These are phyloP conservation scores for Hemicrepidius hirtus DNA, from an alignment of 2,888 invertebrate species.

Conservation along the genomic window DNA sequence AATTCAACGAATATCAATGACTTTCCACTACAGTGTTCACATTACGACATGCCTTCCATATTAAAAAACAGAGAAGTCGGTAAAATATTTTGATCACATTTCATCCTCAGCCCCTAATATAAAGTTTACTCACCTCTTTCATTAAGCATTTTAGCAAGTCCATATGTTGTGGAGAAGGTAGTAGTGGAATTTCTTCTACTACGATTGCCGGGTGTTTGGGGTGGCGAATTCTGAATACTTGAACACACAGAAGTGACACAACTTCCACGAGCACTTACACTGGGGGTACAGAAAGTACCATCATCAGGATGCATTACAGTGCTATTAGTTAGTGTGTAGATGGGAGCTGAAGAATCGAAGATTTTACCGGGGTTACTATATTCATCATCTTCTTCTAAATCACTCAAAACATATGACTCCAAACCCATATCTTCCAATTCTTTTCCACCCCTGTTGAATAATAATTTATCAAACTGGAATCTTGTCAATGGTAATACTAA, in stretches of 20 bases:
- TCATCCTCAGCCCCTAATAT: too few relatives aligned
- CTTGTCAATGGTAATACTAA: too few relatives aligned
- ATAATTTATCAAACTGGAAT: background rate
- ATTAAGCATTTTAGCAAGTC: conserved; percentile 85
- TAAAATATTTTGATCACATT: too few relatives aligned
- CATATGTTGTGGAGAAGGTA: conserved; percentile 83
- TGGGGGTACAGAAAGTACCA: conserved; percentile 76
- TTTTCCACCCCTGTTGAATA: conserved; percentile 79
- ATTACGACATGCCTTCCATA: too few relatives aligned
- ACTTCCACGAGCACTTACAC: conserved; percentile 76
- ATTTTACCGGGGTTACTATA: conserved; percentile 82
- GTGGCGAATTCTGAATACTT: conserved; percentile 73
- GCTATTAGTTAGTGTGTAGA: conserved; percentile 92
- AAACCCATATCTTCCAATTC: conserved; percentile 84
- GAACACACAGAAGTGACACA: conserved; percentile 80
- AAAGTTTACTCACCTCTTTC: conserved; percentile 74
- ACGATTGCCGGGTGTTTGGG: conserved; percentile 72
- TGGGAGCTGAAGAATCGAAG: conserved; percentile 84
- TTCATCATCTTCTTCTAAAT: conserved; percentile 85
- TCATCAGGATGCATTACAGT: conserved; percentile 94
- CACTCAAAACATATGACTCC: conserved; percentile 80
- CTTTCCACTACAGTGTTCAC: too few relatives aligned
- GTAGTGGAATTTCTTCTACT: conserved; percentile 88
- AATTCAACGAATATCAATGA: conserved; percentile 41
- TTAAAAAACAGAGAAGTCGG: too few relatives aligned